phyloP scores from a whole-genome alignment of 2,888 invertebrate genomes.

The Campaea margaritaria region DNA sequence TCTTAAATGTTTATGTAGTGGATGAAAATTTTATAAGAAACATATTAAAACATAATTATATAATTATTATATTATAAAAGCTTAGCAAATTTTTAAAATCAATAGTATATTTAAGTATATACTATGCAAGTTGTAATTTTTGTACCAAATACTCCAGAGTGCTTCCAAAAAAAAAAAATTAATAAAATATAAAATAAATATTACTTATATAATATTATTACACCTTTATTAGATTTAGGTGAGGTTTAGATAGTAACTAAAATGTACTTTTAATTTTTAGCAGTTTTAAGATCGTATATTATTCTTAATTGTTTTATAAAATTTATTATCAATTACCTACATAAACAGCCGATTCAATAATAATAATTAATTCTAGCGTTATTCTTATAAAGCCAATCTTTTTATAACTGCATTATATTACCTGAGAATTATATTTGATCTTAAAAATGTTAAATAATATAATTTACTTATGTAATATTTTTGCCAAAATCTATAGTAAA shows the following conservation, averaged over 20 bases:
- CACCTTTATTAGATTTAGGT: constrained; percentile 14
- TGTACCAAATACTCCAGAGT: constrained; percentile 22
- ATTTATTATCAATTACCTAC: too few relatives aligned
- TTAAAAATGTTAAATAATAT: too few relatives aligned
- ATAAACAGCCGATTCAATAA: too few relatives aligned
- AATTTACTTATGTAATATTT: not conserved
- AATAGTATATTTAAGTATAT: too few relatives aligned
- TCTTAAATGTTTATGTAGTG: constrained; percentile 38
- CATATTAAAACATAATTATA: not conserved
- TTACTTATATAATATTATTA: constrained; percentile 4
- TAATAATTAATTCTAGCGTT: not conserved
- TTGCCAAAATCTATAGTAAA: constrained; percentile 1
- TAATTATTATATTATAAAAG: not conserved
- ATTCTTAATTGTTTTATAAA: not conserved
- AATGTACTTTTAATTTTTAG: constrained; percentile 21
- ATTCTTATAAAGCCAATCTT: too few relatives aligned
- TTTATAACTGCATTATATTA: too few relatives aligned
- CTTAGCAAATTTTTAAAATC: too few relatives aligned
- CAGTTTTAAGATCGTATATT: constrained; percentile 17
- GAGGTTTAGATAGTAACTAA: constrained; percentile 13
- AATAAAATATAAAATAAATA: constrained; percentile 6
- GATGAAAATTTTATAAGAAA: constrained; percentile 20
- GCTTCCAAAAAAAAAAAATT: constrained; percentile 16
- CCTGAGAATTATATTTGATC: too few relatives aligned
- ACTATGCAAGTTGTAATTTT: not conserved